Base-by-base conservation (phyloP, 2,888 invertebrate species). In the Drosophila stalkeri region DNA sequence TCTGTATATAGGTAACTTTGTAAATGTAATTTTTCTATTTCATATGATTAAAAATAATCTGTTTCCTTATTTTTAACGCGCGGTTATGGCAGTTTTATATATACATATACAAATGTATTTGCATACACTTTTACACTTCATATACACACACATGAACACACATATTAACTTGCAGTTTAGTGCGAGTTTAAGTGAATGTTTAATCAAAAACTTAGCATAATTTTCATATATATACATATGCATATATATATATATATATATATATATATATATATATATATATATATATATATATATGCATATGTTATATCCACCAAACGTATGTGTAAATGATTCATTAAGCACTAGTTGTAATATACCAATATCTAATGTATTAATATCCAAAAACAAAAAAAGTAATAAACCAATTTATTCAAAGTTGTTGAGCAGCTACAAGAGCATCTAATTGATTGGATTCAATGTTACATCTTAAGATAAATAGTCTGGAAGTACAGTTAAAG, bases 81-180 rank as follows among this genome's bases (percentile, higher is more conserved):
- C 61, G 84, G 84, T 85, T 89, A 86, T 81, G 84, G 89, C 81
- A 86, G 76, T 68, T 81, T 76, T 67, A 70, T 51, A 69, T 51
- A 73, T 41, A 68, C 52, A 47, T 18, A 64, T 49, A 72, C 35
- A 72, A 44, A 66, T 39, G 60, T 47, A 64, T 54, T 52, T 64
- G 64, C 23, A 72, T 35, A 55, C 51, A 64, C 51, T 54, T 57
- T 43, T 55, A 60, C 52, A 62, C 47, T 35, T 55, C 20, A 60
- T 51, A 64, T 43, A 33, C 63, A 64, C 37, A 56, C 54, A 52
- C 64, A 72, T 41, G 33, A 20, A 52, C 23, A 35, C 27, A 55
- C 27, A 62, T 35, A 46, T 37, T 46, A 51, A 65, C 61, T 69
- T 63, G 49, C 60, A 60, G 51, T 60, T 57, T 61, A 74, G 72